Evolutionary conservation across 2,888 invertebrate species (phyloP), one percentile per base, ranked within the genome.

Genomic region (Cheilosia impressa): DNA sequence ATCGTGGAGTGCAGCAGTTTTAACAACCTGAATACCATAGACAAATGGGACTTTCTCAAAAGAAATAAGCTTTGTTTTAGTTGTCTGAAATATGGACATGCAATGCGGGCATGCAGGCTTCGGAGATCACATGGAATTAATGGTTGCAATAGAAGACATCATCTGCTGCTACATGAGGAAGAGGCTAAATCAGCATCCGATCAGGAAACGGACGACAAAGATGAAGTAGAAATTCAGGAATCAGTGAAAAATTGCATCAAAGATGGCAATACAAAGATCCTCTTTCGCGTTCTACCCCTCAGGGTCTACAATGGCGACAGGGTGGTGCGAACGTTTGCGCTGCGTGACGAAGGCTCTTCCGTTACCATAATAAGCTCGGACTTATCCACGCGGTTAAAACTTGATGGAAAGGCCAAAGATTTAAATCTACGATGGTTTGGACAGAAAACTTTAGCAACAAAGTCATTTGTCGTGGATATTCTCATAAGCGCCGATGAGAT

Each of bases 361-460:
- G 62, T 83, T 13, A 87, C 84, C 10, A 68, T 87, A 5, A 84
- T 87, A 19, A 80, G 73, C 19, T 24, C 47, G 17, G 17, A 52
- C 3, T 24, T 87, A 5, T 34, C 80, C 27, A 52, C 58, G 10
- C 47, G 63, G 19, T 43, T 87, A 4, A 63, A 65, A 15, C 10
- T 84, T 5, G 52, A 17, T 19, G 84, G 87, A 9, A 63, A 65
- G 43, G 47, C 43, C 10, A 63, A 65, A 1, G 10, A 60, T 5
- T 62, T 88, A 15, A 84, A 45, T 17, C 31, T 88, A 15, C 60
- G 78, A 52, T 87, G 82, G 79, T 63, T 72, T 47, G 76, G 72
- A 1, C 19, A 17, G 1, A 38, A 63, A 19, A 38, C 55, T 1
- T 3, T 65, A 13, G 6, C 5, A 2, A 38, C 53, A 19, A 13